These are phyloP conservation scores for Augochlorella aurata DNA, from an alignment of 2,888 invertebrate species.

Conservation along the genomic window DNA sequence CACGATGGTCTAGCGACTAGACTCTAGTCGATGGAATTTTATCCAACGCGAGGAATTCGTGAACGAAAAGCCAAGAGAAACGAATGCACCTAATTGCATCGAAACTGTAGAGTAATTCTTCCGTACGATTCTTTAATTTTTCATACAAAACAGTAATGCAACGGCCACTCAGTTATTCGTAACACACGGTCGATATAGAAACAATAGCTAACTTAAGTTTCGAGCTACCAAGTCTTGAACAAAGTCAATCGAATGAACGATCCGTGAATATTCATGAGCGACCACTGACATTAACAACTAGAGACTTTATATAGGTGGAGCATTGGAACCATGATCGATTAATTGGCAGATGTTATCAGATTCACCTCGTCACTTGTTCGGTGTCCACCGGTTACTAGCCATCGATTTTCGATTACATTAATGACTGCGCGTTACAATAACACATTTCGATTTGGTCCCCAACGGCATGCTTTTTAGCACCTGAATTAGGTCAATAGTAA, in stretches of 20 bases:
- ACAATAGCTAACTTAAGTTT: not conserved
- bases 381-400: not conserved
- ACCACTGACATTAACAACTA: not conserved
- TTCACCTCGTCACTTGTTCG: slow-evolving; percentile 5
- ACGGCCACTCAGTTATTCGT: not conserved
- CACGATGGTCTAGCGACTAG: not conserved
- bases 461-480: not conserved
- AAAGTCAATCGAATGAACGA: not conserved
- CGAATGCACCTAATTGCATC: not conserved
- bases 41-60: not conserved
- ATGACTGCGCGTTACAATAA: not conserved
- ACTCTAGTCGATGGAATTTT: not conserved
- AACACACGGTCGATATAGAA: not conserved
- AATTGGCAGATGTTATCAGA: slow-evolving; percentile 15
- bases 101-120: not conserved
- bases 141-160: no score
- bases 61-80: not conserved
- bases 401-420: slow-evolving; percentile 6
- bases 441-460: not conserved
- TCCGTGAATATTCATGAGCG: not conserved
- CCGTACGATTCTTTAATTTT: not conserved
- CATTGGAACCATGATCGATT: slow-evolving; percentile 17
- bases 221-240: not conserved
- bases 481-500: not conserved
- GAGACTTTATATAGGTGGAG: not conserved